These are phyloP conservation scores for Sinodicranocentrus sp. DNA, from an alignment of 2,888 invertebrate genomes.

Conservation along the genomic window DNA sequence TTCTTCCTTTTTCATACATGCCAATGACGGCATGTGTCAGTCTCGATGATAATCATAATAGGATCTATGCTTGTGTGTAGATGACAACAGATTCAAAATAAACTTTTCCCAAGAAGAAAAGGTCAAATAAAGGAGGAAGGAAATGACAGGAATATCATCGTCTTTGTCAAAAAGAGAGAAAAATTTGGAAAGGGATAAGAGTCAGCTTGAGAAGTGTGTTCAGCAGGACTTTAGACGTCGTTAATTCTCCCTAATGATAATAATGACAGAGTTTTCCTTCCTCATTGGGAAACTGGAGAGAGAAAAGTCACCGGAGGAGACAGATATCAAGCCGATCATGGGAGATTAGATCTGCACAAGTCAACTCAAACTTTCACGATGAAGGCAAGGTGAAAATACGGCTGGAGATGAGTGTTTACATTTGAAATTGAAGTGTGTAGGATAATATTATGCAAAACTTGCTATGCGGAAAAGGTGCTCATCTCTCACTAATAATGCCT, in stretches of 20 bases:
- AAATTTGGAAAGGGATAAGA: no score
- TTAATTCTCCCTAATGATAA: conserved; percentile 1
- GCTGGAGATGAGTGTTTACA: neutral
- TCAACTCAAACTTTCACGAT: neutral
- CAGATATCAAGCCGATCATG: conserved; percentile 1
- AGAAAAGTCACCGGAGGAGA: neutral
- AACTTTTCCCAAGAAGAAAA: neutral
- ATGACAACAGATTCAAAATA: neutral
- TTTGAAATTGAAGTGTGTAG: neutral
- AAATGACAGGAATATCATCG: neutral
- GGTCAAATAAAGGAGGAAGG: neutral
- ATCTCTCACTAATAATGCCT: no score
- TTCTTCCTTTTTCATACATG: neutral
- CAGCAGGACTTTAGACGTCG: no score
- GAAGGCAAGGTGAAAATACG: neutral
- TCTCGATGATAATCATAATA: conserved; percentile 3
- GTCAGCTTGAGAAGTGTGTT: no score
- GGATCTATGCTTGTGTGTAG: neutral
- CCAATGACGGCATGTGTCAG: no score
- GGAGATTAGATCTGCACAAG: conserved; percentile 5
- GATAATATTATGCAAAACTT: neutral
- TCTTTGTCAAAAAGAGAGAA: no score
- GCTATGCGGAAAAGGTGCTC: no score
- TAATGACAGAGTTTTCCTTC: neutral
- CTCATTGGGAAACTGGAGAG: neutral